Base-by-base conservation (phyloP, 1,140 invertebrate species). In the Rhizoglyphus robini region DNA sequence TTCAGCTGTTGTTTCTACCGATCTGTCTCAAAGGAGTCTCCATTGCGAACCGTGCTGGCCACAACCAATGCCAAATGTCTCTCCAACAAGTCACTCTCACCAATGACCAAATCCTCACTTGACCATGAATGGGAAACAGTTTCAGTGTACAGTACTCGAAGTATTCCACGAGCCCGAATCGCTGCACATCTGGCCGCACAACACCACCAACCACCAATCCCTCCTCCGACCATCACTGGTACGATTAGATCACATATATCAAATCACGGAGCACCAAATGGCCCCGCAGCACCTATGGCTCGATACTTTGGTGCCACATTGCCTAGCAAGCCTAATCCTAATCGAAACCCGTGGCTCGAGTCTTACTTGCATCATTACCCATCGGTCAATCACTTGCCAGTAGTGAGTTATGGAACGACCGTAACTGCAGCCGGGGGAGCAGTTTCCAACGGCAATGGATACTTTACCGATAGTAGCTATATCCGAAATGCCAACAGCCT, bases 121-220 rank as follows among this genome's bases (percentile, higher is more conserved):
- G 58, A 46, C 25, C 75, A 76, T 46, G 90, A 95, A 75, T 93
- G 90, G 90, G 90, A 95, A 77, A 89, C 91, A 76, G 83, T 91
- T 18, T 93, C 90, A 1, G 87, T 87, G 20, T 92, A 93, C 75
- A 92, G 89, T 74, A 86, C 86, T 65, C 80, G 90, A 71, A 90
- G 87, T 66, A 88, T 90, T 74, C 88, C 88, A n/a, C 77, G 89
- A 63, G 85, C 86, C 1, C 76, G 87, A 70, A 79, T 63, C 75
- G 77, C 65, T 67, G 11, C 58, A 27, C 15, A n/a, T 3, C 58
- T 32, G 13, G 29, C 27, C 29, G 41, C 15, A n/a, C 41, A 15
- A 46, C n/a, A n/a, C n/a, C n/a, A n/a, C n/a, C 41, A 2, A 46
- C 8, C 41, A 8, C 18, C 38, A 41, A 41, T 36, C 65, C 57